phyloP scores from a whole-genome alignment of 2,113 vertebrate genomes.

The Neotoma lepida region DNA sequence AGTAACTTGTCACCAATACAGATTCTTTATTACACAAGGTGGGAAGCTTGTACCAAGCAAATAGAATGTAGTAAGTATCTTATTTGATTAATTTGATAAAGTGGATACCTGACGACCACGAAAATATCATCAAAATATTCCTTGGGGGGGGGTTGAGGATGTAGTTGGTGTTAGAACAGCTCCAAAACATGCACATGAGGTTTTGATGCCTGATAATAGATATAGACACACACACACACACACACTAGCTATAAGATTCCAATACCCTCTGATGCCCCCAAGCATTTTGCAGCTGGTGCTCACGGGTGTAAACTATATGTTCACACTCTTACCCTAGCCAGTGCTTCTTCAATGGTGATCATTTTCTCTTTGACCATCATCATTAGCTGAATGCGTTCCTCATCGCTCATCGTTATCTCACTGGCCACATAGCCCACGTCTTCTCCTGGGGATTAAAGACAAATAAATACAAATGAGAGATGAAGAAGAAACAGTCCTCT shows the following conservation, averaged over 20 bases:
- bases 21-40: not conserved
- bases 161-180: too few relatives aligned
- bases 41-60: not conserved
- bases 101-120: not conserved
- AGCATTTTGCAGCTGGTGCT: rapidly evolving
- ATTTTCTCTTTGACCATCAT: constrained; percentile 99
- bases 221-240: not conserved
- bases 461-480: not conserved
- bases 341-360: constrained; percentile 98
- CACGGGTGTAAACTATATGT: rapidly evolving
- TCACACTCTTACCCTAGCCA: constrained; percentile 91
- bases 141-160: not conserved
- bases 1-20: not conserved
- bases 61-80: not conserved
- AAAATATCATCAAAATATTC: not conserved
- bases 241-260: not conserved
- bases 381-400: constrained; percentile 98
- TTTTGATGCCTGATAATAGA: not conserved
- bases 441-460: constrained; percentile 86
- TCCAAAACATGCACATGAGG: not conserved
- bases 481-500: rapidly evolving
- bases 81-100: not conserved
- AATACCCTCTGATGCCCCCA: not conserved
- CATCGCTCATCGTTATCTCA: constrained; percentile 98
- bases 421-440: constrained; percentile 97